These are phyloP conservation scores for Laothoe populi DNA, from an alignment of 2,888 invertebrate genomes.

Conservation along the genomic window DNA sequence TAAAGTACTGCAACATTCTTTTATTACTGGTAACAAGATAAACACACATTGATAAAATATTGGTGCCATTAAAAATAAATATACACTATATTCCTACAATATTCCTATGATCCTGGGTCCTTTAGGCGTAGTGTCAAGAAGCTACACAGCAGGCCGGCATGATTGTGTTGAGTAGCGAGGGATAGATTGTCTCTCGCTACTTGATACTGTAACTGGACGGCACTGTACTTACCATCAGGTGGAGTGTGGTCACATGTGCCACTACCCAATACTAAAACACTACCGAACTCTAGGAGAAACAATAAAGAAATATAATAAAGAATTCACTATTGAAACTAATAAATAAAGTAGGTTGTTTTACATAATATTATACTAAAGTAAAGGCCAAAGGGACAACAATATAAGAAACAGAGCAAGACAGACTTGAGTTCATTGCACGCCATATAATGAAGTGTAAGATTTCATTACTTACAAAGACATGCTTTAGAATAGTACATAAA, in stretches of 20 bases:
- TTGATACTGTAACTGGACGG: no score
- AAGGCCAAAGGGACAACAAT: slow-evolving; percentile 1
- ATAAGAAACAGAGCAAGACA: slow-evolving; percentile 23
- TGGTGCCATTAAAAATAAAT: no score
- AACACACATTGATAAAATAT: no score
- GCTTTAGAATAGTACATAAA: neutral
- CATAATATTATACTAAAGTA: neutral
- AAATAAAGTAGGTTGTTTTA: neutral
- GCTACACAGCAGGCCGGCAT: no score
- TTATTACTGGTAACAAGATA: neutral
- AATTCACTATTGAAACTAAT: neutral
- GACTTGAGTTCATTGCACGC: slow-evolving; percentile 21
- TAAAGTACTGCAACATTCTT: slow-evolving; percentile 2
- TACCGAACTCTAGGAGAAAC: neutral
- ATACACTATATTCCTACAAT: no score
- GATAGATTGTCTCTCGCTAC: no score
- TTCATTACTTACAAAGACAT: slow-evolving; percentile 3
- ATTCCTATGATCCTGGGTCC: no score
- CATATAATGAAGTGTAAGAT: slow-evolving; percentile 15
- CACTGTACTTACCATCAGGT: no score
- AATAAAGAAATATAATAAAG: neutral
- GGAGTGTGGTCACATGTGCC: no score
- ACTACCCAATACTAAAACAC: no score
- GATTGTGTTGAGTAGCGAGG: no score
- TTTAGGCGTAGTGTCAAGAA: no score